Conservation (phyloP, 1,140 invertebrate genomes). For the Formica exsecta region DNA sequence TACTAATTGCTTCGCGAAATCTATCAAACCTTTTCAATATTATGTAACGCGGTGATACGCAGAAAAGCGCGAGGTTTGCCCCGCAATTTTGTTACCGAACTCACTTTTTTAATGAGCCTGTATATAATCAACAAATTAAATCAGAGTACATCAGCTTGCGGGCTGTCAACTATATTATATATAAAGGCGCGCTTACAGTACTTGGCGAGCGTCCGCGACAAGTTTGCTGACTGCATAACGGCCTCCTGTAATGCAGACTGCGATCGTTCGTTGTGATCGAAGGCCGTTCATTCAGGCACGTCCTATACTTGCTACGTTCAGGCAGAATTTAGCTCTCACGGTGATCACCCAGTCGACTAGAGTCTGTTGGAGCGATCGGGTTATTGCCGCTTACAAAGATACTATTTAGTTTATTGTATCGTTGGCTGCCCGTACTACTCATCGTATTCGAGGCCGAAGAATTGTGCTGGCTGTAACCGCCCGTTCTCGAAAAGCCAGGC, state of each 20-base stretch:
- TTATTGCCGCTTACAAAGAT: slow-evolving; percentile 81
- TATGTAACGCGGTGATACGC: neutral
- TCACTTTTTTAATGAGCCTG: slow-evolving; percentile 9
- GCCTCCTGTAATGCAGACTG: slow-evolving; percentile 37
- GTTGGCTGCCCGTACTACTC: slow-evolving; percentile 84
- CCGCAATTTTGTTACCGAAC: neutral
- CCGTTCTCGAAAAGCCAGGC: slow-evolving; percentile 82
- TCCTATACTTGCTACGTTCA: slow-evolving; percentile 22
- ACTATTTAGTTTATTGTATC: slow-evolving; percentile 85
- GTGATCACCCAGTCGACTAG: slow-evolving; percentile 82
- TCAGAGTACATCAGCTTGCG: neutral
- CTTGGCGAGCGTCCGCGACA: slow-evolving; percentile 25
- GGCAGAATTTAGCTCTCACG: slow-evolving; percentile 82
- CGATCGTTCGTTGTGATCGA: slow-evolving; percentile 73
- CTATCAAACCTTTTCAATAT: slow-evolving; percentile 18
- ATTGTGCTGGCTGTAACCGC: slow-evolving; percentile 82
- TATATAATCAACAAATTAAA: slow-evolving; percentile 35
- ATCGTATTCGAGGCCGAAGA: slow-evolving; percentile 85
- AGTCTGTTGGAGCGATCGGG: slow-evolving; percentile 79
- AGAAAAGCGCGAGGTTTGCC: slow-evolving; percentile 24
- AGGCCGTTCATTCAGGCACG: slow-evolving; percentile 59
- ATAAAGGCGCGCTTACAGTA: slow-evolving; percentile 6
- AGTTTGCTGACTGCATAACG: slow-evolving; percentile 36
- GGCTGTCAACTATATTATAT: neutral
- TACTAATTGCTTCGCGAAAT: slow-evolving; percentile 10